Evolutionary conservation across 2,113 vertebrate species (phyloP), one percentile per base, ranked within the genome.

Genomic region (Anarrhichthys ocellatus): DNA sequence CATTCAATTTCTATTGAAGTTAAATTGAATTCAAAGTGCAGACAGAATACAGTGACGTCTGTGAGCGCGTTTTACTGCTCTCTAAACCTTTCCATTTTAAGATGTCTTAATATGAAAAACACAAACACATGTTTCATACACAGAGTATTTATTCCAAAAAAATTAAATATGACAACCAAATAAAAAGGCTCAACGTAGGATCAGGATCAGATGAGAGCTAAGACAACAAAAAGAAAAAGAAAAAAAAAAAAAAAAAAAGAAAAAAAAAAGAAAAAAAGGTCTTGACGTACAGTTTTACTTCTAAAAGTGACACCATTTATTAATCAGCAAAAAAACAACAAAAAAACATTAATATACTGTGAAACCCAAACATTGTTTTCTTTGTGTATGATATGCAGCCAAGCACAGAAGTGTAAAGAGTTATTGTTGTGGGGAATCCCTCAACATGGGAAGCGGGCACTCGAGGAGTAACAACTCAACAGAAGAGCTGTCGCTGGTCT

Each of bases 351-450:
- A 93, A 79, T 65, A 84, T 52, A 83, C 89, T 92, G 93, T 94
- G 90, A 89, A 91, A 94, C 91, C 88, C 86, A 91, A 94, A 95
- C 92, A 86, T 73, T 82, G 89, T 90, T 90, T 92, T 88, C 89
- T 94, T 61, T 65, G 36, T 75, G 90, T 78, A 88, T 78, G 82
- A 94, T 95, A 94, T 94, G 95, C 95, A 95, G 95, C 94, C 94
- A 91, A 93, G 92, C 90, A 91, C 94, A 92, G 90, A 95, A 94
- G 93, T 93, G 72, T 91, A 65, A 83, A 93, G 80, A 87, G 88
- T 73, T 82, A 73, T 91, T 76, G 63, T 56, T 68, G 72, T 80
- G 58, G 78, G 84, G 81, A 50, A 64, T 78, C 77, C 59, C 56
- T 80, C 61, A 48, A 79, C 42, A 0, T 46, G 73, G 62, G 58